Base-by-base conservation (phyloP, 2,888 invertebrate genomes). In the Microctonus aethiopoides region DNA sequence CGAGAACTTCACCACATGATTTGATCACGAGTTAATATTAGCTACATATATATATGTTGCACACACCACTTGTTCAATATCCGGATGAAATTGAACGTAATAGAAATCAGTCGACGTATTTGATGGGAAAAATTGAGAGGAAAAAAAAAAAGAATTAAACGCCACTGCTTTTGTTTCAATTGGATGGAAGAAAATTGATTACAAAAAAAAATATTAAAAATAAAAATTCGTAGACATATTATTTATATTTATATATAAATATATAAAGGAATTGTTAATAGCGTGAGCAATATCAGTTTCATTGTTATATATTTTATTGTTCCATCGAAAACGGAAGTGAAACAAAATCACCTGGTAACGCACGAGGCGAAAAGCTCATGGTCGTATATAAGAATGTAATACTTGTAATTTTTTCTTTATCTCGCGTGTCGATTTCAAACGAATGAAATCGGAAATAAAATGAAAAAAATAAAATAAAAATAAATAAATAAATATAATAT, bases 41-140 rank as follows among this genome's bases (percentile, higher is more conserved):
- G n/a, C n/a, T n/a, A n/a, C n/a, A n/a, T n/a, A n/a, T n/a, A n/a
- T n/a, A n/a, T n/a, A 7, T 34, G 61, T 39, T 68, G 72, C 71
- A 63, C 46, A 46, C 16, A 29, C 75, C 78, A 78, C 78, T 79
- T 78, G 77, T 78, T 72, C 74, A 74, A 78, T 76, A 77, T 77
- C 75, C 76, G 73, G 72, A 69, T 64, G 60, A 70, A 77, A 77
- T 78, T 77, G 75, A 72, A 68, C 70, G 66, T 73, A 75, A 76
- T 74, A 73, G 73, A 74, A 74, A 72, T 74, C 60, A 57, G 65
- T 59, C 66, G 60, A 56, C 36, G 61, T 36, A 16, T 16, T 9
- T n/a, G 16, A 46, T 60, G 39, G 69, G 26, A n/a, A 60, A 52
- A 46, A 26, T 32, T 9, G 68, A 46, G 16, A 68, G 13, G 24